These are phyloP conservation scores for Acrobasis suavella DNA, from an alignment of 2,888 invertebrate genomes.

Conservation along the genomic window DNA sequence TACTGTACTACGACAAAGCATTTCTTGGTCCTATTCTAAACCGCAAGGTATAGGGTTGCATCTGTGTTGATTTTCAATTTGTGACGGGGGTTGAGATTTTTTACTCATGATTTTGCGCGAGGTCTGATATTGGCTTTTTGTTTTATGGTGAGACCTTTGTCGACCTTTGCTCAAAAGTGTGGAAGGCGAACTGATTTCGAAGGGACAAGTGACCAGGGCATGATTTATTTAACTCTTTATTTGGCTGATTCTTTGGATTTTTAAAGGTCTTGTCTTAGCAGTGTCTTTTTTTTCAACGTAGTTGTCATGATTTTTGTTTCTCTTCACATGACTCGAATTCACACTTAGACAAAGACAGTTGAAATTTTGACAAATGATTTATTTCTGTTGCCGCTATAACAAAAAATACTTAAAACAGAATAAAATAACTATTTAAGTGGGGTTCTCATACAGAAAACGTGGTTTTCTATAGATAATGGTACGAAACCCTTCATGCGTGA, in stretches of 20 bases:
- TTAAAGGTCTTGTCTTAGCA: not conserved
- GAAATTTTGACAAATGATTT: too few relatives aligned
- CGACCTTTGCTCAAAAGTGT: constrained; percentile 4
- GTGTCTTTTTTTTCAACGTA: not conserved
- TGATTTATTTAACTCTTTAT: not conserved
- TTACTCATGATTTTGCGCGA: constrained; percentile 10
- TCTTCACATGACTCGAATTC: too few relatives aligned
- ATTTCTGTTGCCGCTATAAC: too few relatives aligned
- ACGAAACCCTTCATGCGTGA: too few relatives aligned
- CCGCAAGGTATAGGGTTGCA: not conserved
- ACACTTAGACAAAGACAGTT: too few relatives aligned
- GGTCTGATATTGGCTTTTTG: constrained; percentile 30
- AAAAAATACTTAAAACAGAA: too few relatives aligned
- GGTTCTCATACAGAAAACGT: too few relatives aligned
- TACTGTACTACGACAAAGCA: too few relatives aligned
- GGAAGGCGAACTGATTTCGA: constrained; percentile 15
- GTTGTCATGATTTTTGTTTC: too few relatives aligned
- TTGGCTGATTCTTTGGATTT: not conserved
- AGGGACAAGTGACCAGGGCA: not conserved
- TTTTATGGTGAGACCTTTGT: constrained; percentile 15
- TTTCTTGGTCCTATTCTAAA: not conserved
- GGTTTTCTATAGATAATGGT: too few relatives aligned
- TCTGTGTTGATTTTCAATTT: not conserved
- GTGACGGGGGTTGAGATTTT: constrained; percentile 25
- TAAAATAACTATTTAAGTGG: too few relatives aligned